These are phyloP conservation scores for Heteronetta atricapilla DNA, from an alignment of 2,113 vertebrate genomes.

Conservation along the genomic window DNA sequence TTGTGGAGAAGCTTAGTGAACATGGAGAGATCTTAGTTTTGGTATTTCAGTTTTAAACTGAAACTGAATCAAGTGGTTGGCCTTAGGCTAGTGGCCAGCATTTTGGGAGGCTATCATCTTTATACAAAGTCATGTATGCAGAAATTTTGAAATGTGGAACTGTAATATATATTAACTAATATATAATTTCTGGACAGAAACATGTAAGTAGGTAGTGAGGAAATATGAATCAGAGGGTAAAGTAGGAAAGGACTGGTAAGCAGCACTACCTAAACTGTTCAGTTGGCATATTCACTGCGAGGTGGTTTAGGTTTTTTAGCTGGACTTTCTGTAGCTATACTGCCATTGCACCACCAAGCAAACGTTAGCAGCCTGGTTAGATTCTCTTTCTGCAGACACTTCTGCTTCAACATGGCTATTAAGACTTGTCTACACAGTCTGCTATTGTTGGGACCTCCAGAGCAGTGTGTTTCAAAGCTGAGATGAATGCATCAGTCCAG, in stretches of 20 bases:
- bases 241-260: not conserved
- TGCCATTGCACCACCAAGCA: not conserved
- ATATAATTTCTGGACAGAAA: not conserved
- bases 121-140: fast-evolving
- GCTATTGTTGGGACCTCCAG: not conserved
- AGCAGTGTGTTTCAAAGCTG: not conserved
- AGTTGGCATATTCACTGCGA: not conserved
- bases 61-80: not conserved
- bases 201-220: not conserved
- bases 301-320: not conserved
- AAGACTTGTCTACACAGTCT: not conserved
- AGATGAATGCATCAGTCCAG: not conserved
- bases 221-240: not conserved
- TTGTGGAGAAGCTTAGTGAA: not conserved
- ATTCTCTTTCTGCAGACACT: not conserved
- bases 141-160: not conserved
- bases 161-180: not conserved
- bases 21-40: not conserved
- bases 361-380: not conserved
- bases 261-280: not conserved
- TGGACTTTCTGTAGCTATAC: not conserved
- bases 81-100: not conserved
- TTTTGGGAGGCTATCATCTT: not conserved
- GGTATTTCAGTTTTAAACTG: not conserved
- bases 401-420: fast-evolving